Evolutionary conservation across 2,888 invertebrate genomes (phyloP), one percentile per base, ranked within the genome.

Genomic region (Dicyrtomina minuta): DNA sequence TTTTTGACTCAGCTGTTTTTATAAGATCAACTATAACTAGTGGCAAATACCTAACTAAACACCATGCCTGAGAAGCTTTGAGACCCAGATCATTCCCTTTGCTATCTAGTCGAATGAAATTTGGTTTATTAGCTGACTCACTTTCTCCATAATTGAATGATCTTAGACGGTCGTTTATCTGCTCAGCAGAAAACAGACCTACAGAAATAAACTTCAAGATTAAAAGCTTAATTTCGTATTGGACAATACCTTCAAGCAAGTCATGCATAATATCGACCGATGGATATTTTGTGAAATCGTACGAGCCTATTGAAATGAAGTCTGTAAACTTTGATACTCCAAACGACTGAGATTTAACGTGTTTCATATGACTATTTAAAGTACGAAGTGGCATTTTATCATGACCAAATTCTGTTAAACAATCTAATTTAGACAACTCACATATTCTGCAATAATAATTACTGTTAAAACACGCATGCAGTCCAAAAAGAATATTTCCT

Each of bases 1-100:
- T 24, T 59, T 33, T 33, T n/a, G 2, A 6, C 33, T 59, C 59
- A 12, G 13, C 17, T 8, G 55, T 55, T 5, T 27, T 3, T n/a
- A 59, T 17, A 12, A 59, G 33, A 59, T 59, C 59, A 13, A 27
- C 59, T n/a, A 59, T 59, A 17, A 59, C n/a, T 17, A 59, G n/a
- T 10, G 26, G 59, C 12, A 59, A n/a, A n/a, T n/a, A n/a, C n/a
- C n/a, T n/a, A n/a, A n/a, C n/a, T n/a, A 59, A 20, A 33, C 59
- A 59, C 59, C 59, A 59, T 15, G 27, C 26, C 17, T 59, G 59
- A 8, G 59, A 6, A 12, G 59, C 59, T 24, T 56, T 59, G 15
- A 27, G n/a, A 12, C 56, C 56, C 8, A 56, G 12, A 13, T 26
- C 6, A 24, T 56, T 15, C 17, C 56, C 24, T n/a, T 15, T 6